phyloP scores from a whole-genome alignment of 1,140 invertebrate genomes.

The Mercenaria mercenaria region DNA sequence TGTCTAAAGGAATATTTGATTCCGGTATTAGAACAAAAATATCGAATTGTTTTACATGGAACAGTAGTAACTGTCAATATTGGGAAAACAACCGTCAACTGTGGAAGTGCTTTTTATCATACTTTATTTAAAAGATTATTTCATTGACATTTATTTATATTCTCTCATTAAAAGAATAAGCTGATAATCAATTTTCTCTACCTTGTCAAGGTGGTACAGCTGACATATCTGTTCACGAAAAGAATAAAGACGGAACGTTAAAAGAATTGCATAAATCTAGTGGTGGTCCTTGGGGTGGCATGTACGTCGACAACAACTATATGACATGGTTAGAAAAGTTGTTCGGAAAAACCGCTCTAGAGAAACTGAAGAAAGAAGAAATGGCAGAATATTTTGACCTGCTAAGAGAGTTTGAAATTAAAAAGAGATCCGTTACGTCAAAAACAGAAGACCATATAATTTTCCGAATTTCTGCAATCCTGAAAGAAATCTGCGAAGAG shows the following conservation, averaged over 20 bases:
- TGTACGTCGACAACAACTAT: conserved; percentile 16
- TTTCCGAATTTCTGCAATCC: neutral
- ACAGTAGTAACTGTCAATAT: too few species aligned
- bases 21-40: too few species aligned
- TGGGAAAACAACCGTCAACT: too few species aligned
- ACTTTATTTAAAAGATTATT: neutral
- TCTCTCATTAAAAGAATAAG: too few species aligned
- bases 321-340: neutral
- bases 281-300: conserved; percentile 44
- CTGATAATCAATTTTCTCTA: neutral
- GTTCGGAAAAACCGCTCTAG: neutral
- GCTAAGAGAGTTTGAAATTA: conserved; percentile 16
- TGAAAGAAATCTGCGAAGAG: neutral
- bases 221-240: conserved; percentile 37
- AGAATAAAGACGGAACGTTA: neutral
- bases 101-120: neutral
- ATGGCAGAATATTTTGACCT: conserved; percentile 32
- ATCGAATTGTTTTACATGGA: too few species aligned
- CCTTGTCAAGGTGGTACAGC: conserved; percentile 22
- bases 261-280: conserved; percentile 25
- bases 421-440: neutral
- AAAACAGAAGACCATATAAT: neutral
- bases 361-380: neutral
- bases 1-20: too few species aligned
- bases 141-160: neutral